Evolutionary conservation across 1,140 invertebrate genomes (phyloP).

Genomic region (Bombus confusus): DNA sequence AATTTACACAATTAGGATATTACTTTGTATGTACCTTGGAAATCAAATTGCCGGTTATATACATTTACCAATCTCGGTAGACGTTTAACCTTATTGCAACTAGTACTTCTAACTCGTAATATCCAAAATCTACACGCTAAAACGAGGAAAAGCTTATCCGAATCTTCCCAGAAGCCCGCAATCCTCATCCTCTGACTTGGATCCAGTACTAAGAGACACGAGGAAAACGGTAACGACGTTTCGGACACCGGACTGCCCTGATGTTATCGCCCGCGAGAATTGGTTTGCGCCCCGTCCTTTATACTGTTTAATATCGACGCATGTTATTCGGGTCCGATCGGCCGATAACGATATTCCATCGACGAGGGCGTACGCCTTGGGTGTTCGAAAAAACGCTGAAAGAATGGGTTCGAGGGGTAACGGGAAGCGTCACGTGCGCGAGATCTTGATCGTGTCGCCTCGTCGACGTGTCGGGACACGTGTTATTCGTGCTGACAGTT

Average conservation of each 20-base stretch:
- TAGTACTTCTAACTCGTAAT: no score
- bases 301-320: constrained; percentile 63
- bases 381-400: neutral
- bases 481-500: constrained; percentile 67
- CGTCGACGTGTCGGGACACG: constrained; percentile 48
- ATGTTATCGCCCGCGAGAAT: constrained; percentile 64
- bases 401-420: neutral
- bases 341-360: constrained; percentile 63
- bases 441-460: constrained; percentile 69
- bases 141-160: no score
- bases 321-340: constrained; percentile 62
- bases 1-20: no score
- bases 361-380: constrained; percentile 41
- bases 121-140: no score
- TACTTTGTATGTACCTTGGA: no score
- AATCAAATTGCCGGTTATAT: no score
- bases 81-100: no score
- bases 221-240: constrained; percentile 44
- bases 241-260: constrained; percentile 23
- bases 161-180: no score
- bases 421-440: constrained; percentile 43
- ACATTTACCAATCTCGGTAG: no score
- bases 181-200: no score
- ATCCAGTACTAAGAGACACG: constrained; percentile 20
- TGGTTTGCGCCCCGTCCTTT: constrained; percentile 64